Evolutionary conservation across 2,113 vertebrate genomes (phyloP).

Genomic region (Pungitius pungitius): DNA sequence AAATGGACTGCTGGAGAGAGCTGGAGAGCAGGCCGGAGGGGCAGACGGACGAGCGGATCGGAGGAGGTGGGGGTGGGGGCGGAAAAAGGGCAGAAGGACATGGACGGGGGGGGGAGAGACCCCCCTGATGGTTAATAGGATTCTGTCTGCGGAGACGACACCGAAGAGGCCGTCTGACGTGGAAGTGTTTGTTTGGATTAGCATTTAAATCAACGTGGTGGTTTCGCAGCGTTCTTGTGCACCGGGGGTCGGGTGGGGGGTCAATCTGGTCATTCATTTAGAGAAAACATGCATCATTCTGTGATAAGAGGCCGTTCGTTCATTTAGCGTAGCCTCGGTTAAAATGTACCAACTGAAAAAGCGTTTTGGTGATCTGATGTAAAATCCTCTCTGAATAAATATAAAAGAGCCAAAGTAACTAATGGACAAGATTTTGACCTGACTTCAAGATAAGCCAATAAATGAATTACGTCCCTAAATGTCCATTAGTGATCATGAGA

Average conservation of each 20-base stretch:
- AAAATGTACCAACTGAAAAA: background rate
- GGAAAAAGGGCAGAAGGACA: constrained; percentile 48
- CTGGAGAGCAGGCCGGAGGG: constrained; percentile 37
- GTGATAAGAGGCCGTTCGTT: background rate
- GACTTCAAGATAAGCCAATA: background rate
- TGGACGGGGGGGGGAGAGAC: constrained; percentile 67
- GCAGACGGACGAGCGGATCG: constrained; percentile 56
- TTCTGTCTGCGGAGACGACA: constrained; percentile 68
- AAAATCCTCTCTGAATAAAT: background rate
- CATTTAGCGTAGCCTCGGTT: background rate
- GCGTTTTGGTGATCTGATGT: background rate
- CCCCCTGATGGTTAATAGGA: constrained; percentile 71
- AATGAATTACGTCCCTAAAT: background rate
- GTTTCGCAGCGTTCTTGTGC: constrained; percentile 2
- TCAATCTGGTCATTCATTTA: background rate
- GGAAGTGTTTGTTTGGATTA: constrained; percentile 60
- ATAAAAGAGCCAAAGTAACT: background rate
- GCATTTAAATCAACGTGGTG: constrained; percentile 41
- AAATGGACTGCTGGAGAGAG: constrained; percentile 66
- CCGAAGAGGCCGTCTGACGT: constrained; percentile 55
- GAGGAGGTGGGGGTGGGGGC: background rate
- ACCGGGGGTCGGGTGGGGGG: background rate
- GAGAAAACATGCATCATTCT: background rate
- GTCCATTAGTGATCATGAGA: background rate
- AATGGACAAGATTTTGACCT: background rate